Evolutionary conservation across 1,140 invertebrate genomes (phyloP), one percentile per base, ranked within the genome.

Genomic region (Eupristina koningsbergeri): DNA sequence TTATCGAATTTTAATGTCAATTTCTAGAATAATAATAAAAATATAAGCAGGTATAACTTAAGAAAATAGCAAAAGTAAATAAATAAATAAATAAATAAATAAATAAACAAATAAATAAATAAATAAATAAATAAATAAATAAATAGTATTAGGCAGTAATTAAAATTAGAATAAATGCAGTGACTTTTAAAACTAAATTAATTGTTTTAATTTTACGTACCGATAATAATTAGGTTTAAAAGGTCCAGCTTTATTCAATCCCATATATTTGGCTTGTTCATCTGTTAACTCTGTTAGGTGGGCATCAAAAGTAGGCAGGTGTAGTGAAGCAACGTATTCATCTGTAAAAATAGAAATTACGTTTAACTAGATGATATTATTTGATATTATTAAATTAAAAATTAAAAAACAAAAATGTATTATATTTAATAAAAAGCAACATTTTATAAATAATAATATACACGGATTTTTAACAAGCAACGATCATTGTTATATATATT

Each of bases 191-290:
- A 63, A 34, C 17, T 26, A 6, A 50, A 39, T n/a, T 31, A 39
- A 39, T 11, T 73, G 8, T 3, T 71, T 58, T 11, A 50, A 7
- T 58, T 1, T 36, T 87, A 90, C 86, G 88, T 85, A 99, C 95
- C 98, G 96, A 92, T 99, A 99, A 92, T 99, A 99, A 92, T 99
- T 99, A 87, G 98, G 98, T 93, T 99, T 99, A 92, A 99, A 99
- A 84, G 98, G 98, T 77, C 98, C 98, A 84, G 97, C 96, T 94
- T 99, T 99, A 90, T 98, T 98, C 31, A 99, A 95, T 82, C 98
- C 98, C 94, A 99, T 96, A 90, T 99, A 99, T 92, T 98, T 99
- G 79, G 98, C 98, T 93, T 99, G 98, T 88, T 99, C 98, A 90
- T 99, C 98, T 17, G 95, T 96, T 67, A 99, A 93, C 93, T 99